Evolutionary conservation across 2,888 invertebrate species (phyloP), one percentile per base, ranked within the genome.

Genomic region (Sialis lutaria): DNA sequence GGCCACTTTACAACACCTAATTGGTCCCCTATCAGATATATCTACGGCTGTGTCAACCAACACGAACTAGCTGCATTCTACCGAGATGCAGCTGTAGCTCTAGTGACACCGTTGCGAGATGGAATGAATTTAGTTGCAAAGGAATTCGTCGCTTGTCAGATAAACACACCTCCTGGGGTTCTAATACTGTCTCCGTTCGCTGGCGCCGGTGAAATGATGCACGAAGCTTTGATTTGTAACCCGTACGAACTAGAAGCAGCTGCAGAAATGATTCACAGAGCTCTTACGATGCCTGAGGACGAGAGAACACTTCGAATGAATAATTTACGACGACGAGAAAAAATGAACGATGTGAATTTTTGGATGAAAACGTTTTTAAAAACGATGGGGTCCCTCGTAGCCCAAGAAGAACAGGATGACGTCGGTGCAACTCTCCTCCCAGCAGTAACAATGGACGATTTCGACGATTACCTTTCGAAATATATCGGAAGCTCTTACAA

Each of bases 111-210:
- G 0, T 63, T 91, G 3, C 70, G 91, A 46, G 90, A 90, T 57
- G 89, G 88, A 45, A 91, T 91, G 90, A 91, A 91, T 65, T 71
- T 91, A 46, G 90, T 91, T 0, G 90, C 90, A 6, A 91, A 91
- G 61, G 91, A 91, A 63, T 91, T 88, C 60, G 90, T 90, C 1
- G 91, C 91, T 1, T 90, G 90, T 58, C 89, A 91, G 65, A 88
- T 89, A 34, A 88, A 88, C 57, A 75, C 75, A 30, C 80, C 84
- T 0, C 88, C 84, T 0, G 91, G 91, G 3, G 90, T 91, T 1
- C 65, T 91, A 35, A 84, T 91, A 44, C 80, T 91, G 6, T 90
- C 90, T 0, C 90, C 90, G 0, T 91, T 91, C 60, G 90, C 91
- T 48, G 91, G 91, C 1, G 90, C 91, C 6, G 89, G 89, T 1